phyloP scores from a whole-genome alignment of 2,888 invertebrate genomes.

The Palloptera scutellata region DNA sequence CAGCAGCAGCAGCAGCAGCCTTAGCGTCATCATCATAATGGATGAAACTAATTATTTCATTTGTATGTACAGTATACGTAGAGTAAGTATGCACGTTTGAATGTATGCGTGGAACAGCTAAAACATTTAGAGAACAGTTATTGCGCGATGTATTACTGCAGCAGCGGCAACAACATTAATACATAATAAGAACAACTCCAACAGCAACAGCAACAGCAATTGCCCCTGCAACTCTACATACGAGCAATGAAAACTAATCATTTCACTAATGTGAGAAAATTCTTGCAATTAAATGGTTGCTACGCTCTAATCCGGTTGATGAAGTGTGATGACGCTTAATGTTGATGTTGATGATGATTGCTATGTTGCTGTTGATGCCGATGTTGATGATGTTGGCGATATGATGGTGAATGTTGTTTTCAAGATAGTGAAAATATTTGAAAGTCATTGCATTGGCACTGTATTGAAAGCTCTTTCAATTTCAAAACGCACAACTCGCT shows the following conservation, averaged over 20 bases:
- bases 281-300: conserved; percentile 16
- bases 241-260: conserved; percentile 14
- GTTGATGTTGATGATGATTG: too few species aligned
- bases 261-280: conserved; percentile 33
- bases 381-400: too few species aligned
- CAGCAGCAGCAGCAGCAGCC: neutral
- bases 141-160: conserved; percentile 15
- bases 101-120: conserved; percentile 4
- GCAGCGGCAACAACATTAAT: neutral
- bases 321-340: neutral
- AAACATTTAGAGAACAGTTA: conserved; percentile 10
- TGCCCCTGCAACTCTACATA: conserved; percentile 9
- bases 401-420: conserved; percentile 1
- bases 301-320: conserved; percentile 10
- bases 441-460: too few species aligned
- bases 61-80: neutral
- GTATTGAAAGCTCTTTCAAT: neutral
- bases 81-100: neutral
- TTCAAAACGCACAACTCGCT: neutral
- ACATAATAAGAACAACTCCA: neutral
- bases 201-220: neutral
- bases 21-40: neutral
- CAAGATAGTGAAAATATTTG: too few species aligned
- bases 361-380: too few species aligned
- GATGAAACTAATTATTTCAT: neutral